phyloP scores from a whole-genome alignment of 2,797 vertebrate species.

The Aplochiton taeniatus region DNA sequence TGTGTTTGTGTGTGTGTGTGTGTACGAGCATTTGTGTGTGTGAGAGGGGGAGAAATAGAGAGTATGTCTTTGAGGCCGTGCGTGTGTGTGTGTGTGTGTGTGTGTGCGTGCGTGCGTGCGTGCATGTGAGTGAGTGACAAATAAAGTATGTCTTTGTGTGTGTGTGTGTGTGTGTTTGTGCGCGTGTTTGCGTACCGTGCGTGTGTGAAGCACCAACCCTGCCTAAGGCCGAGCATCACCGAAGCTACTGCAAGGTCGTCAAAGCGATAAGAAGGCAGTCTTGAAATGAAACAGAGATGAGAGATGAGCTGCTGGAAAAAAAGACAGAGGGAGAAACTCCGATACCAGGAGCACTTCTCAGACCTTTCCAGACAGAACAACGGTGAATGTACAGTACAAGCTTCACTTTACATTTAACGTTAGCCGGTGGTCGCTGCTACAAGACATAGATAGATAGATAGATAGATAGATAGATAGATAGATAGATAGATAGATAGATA shows the following conservation, averaged over 20 bases:
- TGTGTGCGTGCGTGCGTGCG: not conserved
- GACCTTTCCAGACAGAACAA: no score
- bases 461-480: no score
- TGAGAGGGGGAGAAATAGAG: not conserved
- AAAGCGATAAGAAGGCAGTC: not conserved
- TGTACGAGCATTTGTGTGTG: not conserved
- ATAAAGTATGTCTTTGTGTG: not conserved
- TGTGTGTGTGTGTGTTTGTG: not conserved
- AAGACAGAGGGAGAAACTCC: no score
- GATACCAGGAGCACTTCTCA: no score
- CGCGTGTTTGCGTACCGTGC: no score
- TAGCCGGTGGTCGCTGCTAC: no score
- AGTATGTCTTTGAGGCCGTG: no score
- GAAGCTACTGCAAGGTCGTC: conserved; percentile 13
- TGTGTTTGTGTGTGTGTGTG: no score
- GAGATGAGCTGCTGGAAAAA: not conserved
- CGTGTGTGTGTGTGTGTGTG: not conserved
- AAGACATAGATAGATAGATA: no score
- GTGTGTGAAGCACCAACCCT: conserved; percentile 11
- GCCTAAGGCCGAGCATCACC: conserved; percentile 10
- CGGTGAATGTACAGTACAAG: no score
- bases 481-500: no score
- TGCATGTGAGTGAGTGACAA: conserved; percentile 29
- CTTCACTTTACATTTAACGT: no score
- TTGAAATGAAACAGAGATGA: conserved; percentile 2